Percentiles rank a stretch among this genome's conserved stretches.
Conservation (phyloP, 2,888 invertebrate genomes). For the Drosophila borealis region DNA sequence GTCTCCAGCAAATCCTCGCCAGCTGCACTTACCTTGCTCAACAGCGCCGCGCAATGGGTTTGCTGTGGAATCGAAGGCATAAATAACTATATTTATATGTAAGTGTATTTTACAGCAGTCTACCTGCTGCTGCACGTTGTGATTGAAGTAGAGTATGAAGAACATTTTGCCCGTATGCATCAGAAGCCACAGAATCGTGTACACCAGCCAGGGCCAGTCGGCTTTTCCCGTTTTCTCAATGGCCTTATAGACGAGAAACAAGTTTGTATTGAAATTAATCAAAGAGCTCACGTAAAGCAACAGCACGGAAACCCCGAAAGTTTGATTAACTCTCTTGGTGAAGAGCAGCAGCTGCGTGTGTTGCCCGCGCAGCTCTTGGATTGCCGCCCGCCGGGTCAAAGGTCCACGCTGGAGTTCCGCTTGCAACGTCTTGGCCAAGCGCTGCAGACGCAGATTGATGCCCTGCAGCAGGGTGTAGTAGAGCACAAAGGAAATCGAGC, state of each 20-base stretch:
- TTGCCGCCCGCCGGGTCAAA: constrained; percentile 7
- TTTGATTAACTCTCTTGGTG: constrained; percentile 43
- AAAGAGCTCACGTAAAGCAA: constrained; percentile 52
- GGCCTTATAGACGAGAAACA: constrained; percentile 56
- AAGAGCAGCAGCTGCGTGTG: constrained; percentile 42
- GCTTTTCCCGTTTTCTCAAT: constrained; percentile 25
- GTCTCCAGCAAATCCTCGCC: constrained; percentile 39
- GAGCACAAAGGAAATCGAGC: constrained; percentile 47
- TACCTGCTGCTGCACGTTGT: constrained; percentile 48
- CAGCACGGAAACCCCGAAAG: constrained; percentile 50
- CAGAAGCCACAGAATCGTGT: constrained; percentile 42
- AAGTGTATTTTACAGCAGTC: not conserved
- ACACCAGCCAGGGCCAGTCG: constrained; percentile 38
- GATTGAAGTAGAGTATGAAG: constrained; percentile 51
- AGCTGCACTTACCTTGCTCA: constrained; percentile 12
- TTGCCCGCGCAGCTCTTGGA: constrained; percentile 47
- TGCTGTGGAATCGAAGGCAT: constrained; percentile 24
- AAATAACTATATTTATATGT: not conserved
- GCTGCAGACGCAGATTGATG: constrained; percentile 34
- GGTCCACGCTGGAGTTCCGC: constrained; percentile 22
- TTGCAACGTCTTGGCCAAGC: constrained; percentile 28
- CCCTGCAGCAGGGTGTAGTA: constrained; percentile 55
- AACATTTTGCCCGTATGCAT: constrained; percentile 55
- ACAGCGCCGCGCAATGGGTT: constrained; percentile 35
- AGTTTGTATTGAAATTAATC: constrained; percentile 55